A percentile compares a stretch with the other conserved stretches of the same genome.
phyloP scores from a whole-genome alignment of 2,888 invertebrate genomes.

The Deroplatys truncata region DNA sequence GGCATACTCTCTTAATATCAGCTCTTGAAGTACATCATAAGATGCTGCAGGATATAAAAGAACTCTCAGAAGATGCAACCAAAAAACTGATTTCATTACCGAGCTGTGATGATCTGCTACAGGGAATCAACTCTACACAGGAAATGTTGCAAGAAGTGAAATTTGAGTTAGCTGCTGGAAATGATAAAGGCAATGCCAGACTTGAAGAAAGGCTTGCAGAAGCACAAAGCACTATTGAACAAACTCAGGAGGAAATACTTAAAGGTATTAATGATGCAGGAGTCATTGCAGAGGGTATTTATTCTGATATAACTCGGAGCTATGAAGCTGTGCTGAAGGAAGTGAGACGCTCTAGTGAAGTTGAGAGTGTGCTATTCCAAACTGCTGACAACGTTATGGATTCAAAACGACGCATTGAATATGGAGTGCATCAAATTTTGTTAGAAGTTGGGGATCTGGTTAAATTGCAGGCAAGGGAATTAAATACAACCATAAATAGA shows the following conservation, averaged over 20 bases:
- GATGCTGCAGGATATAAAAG: constrained; percentile 39
- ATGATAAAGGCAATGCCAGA: constrained; percentile 45
- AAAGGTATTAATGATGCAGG: constrained; percentile 56
- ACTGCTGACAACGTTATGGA: constrained; percentile 82
- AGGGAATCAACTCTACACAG: constrained; percentile 56
- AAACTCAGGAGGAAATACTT: constrained; percentile 51
- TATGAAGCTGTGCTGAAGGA: constrained; percentile 50
- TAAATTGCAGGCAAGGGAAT: constrained; percentile 57
- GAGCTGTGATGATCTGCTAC: constrained; percentile 50
- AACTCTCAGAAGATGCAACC: constrained; percentile 37
- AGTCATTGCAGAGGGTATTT: constrained; percentile 53
- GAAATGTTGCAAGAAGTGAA: constrained; percentile 47
- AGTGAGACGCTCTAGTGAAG: constrained; percentile 60
- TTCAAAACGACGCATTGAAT: constrained; percentile 78
- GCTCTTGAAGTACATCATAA: constrained; percentile 39
- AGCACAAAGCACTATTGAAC: constrained; percentile 50
- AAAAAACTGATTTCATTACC: constrained; percentile 41
- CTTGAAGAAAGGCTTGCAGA: constrained; percentile 53
- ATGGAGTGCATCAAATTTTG: constrained; percentile 77
- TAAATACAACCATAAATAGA: constrained; percentile 62
- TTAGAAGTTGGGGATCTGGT: constrained; percentile 69
- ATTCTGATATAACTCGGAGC: constrained; percentile 51
- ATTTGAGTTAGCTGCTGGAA: constrained; percentile 43
- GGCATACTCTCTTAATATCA: constrained; percentile 40
- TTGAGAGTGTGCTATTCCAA: constrained; percentile 73